Evolutionary conservation across 1,140 invertebrate genomes (phyloP).

Genomic region (Aleiodes sp.): DNA sequence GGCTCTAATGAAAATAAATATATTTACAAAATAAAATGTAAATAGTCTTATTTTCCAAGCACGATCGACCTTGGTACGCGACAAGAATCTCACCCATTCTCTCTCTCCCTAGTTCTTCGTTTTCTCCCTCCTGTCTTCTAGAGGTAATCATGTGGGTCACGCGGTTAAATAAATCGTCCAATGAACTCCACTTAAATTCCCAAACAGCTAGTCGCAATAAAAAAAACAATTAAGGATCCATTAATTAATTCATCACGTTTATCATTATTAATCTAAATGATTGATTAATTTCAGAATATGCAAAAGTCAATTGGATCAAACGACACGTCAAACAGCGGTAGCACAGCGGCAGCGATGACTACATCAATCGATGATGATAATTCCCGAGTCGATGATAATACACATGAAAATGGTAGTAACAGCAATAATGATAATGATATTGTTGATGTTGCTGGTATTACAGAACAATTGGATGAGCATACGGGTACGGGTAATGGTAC

Average conservation of each 20-base stretch:
- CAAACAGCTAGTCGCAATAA: neutral
- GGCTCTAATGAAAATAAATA: neutral
- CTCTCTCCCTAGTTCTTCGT: no score
- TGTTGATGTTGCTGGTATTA: conserved; percentile 43
- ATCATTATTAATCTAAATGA: neutral
- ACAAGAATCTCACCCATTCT: conserved; percentile 26
- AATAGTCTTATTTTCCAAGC: conserved; percentile 24
- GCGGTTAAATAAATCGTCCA: conserved; percentile 3
- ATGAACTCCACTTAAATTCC: neutral
- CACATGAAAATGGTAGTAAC: conserved; percentile 53
- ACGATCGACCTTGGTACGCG: conserved; percentile 38
- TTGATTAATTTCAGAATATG: conserved; percentile 53
- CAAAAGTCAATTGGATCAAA: conserved; percentile 60
- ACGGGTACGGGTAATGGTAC: conserved; percentile 41
- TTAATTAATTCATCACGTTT: no score
- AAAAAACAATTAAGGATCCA: no score
- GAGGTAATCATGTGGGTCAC: conserved; percentile 27
- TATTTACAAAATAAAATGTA: conserved; percentile 22
- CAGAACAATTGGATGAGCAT: conserved; percentile 44
- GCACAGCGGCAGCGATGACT: conserved; percentile 46
- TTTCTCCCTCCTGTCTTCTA: neutral
- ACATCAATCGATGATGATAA: conserved; percentile 46
- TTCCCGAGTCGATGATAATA: conserved; percentile 49
- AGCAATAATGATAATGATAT: conserved; percentile 41
- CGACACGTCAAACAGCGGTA: conserved; percentile 54